Evolutionary conservation across 2,113 vertebrate genomes (phyloP), one percentile per base, ranked within the genome.

Genomic region (Numida meleagris): DNA sequence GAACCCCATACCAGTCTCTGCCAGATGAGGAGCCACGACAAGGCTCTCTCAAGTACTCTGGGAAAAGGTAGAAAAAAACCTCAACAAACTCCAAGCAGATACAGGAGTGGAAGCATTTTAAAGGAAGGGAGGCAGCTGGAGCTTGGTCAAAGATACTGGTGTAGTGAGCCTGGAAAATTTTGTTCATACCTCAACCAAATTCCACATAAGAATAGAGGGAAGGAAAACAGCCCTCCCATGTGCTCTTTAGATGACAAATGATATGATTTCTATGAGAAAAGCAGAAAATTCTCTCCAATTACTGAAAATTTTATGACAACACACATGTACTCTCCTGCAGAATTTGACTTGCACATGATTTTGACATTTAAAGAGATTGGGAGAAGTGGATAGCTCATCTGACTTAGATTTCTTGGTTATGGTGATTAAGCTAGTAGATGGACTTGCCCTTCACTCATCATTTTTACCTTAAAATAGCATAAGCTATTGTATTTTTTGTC

Each of bases 211-310:
- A 61, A 59, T 51, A 77, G 48, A 62, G 74, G 48, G 67, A 93
- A 79, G 29, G 67, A 78, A 93, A 94, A 82, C 21, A 55, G 90
- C 27, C 33, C 43, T 92, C 42, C 67, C 20, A 1, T 45, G 63
- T 74, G 75, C 63, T 74, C 42, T 95, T 92, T 36, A 66, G 82
- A 66, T 88, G 82, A 73, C 55, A 91, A 85, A 89, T 77, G 36
- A 16, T 3, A 8, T 59, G 13, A 9, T 58, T 92, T 92, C 81
- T 71, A 67, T 82, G 40, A 91, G 79, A 21, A 91, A 91, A 87
- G 79, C 84, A 77, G 82, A 75, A 95, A 89, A 89, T 87, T 89
- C 55, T 88, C 67, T 73, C 86, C 71, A 38, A 34, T 58, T 31
- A 61, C 24, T 86, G 85, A 66, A 4, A 73, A 46, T 33, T 87